These are phyloP conservation scores for Menidia menidia DNA, from an alignment of 2,797 vertebrate species.

Conservation along the genomic window DNA sequence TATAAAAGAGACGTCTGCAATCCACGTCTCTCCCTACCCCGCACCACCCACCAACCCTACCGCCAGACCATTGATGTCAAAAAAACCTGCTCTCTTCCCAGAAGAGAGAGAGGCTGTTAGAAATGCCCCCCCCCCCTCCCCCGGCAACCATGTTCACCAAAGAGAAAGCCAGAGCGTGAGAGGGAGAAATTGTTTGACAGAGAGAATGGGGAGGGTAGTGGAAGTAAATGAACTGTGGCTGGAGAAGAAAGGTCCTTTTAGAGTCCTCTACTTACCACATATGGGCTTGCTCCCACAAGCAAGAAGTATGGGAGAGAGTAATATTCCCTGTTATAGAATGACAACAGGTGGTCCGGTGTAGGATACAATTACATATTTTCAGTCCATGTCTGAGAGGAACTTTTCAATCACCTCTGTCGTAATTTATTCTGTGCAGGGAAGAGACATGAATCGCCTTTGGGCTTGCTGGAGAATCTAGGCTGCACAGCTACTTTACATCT, in stretches of 20 bases:
- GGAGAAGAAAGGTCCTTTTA: constrained; percentile 79
- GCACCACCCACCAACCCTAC: constrained; percentile 56
- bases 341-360: constrained; percentile 74
- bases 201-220: constrained; percentile 63
- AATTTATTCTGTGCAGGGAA: constrained; percentile 64
- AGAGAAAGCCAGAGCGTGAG: constrained; percentile 60
- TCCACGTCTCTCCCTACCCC: constrained; percentile 48
- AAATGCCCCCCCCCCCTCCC: constrained; percentile 49
- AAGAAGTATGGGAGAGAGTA: constrained; percentile 45
- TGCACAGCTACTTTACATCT: constrained; percentile 37
- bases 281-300: constrained; percentile 79
- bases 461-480: constrained; percentile 46
- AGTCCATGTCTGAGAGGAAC: constrained; percentile 58
- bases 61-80: constrained; percentile 74
- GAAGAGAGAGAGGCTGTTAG: constrained; percentile 65
- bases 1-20: constrained; percentile 58
- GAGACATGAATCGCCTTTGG: constrained; percentile 56
- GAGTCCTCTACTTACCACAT: constrained; percentile 72
- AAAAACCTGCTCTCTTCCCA: constrained; percentile 85
- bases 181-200: constrained; percentile 59
- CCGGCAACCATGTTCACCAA: constrained; percentile 57
- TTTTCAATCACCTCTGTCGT: constrained; percentile 66
- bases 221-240: constrained; percentile 75
- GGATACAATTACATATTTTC: constrained; percentile 68
- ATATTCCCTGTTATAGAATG: constrained; percentile 51